Conservation (phyloP, 2,888 invertebrate species). For the Hermaeophaga mercurialis region DNA sequence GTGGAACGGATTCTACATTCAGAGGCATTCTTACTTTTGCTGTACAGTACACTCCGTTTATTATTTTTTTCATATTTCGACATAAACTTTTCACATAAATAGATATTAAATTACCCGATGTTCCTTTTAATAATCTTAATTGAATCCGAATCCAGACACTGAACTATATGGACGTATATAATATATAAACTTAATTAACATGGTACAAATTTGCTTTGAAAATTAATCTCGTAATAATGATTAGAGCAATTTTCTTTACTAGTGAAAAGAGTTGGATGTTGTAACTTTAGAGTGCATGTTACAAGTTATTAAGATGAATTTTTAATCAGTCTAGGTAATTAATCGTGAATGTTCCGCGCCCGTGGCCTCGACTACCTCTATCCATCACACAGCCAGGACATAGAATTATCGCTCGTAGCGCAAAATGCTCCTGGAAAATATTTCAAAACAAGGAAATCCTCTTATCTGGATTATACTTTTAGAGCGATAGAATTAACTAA, state of each 20-base stretch:
- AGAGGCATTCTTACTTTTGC: no score
- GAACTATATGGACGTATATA: no score
- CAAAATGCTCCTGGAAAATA: constrained; percentile 15
- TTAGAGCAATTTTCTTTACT: background rate
- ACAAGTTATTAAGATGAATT: constrained; percentile 9
- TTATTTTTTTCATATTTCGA: no score
- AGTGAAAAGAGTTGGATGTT: background rate
- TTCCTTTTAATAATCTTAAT: no score
- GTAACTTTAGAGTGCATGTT: constrained; percentile 8
- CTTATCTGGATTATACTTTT: constrained; percentile 22
- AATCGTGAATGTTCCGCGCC: constrained; percentile 13
- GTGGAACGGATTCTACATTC: no score
- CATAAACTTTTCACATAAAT: no score
- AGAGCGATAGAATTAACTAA: background rate
- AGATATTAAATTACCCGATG: no score
- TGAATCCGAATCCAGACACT: no score
- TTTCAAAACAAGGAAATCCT: constrained; percentile 21
- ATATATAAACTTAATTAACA: no score
- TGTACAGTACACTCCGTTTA: no score
- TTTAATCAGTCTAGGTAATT: constrained; percentile 16
- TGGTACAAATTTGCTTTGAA: background rate
- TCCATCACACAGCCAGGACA: constrained; percentile 17
- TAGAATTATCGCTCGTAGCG: constrained; percentile 12
- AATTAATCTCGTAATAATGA: background rate
- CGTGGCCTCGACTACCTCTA: constrained; percentile 6